A percentile compares a stretch with the other conserved stretches of the same genome.
These are phyloP conservation scores for Anastrepha obliqua DNA, from an alignment of 1,140 invertebrate genomes.

Conservation along the genomic window DNA sequence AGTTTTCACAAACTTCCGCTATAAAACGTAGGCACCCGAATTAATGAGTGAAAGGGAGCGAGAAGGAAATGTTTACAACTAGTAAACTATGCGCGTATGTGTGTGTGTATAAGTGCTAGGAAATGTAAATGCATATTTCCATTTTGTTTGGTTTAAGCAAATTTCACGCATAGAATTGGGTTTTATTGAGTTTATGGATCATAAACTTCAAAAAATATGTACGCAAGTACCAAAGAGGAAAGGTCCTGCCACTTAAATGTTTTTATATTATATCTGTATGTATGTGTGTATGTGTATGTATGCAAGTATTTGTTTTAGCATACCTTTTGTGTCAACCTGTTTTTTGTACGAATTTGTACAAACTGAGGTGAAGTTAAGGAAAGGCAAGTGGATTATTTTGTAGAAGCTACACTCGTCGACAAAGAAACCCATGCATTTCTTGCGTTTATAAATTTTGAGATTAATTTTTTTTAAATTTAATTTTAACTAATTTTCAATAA, in stretches of 20 bases:
- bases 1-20: neutral
- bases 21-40: neutral
- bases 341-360: neutral
- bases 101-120: neutral
- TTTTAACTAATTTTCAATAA: too few relatives aligned
- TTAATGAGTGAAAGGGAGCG: too few relatives aligned
- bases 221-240: neutral
- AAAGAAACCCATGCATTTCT: too few relatives aligned
- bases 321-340: too few relatives aligned
- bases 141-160: constrained; percentile 29
- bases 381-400: neutral
- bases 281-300: neutral
- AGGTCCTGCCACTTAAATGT: neutral
- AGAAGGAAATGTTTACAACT: too few relatives aligned
- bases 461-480: too few relatives aligned
- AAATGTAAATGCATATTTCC: constrained; percentile 1
- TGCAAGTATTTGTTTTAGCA: neutral
- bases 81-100: neutral
- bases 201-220: constrained; percentile 28
- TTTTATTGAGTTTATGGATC: constrained; percentile 45
- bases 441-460: too few relatives aligned
- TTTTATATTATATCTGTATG: too few relatives aligned
- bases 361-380: neutral
- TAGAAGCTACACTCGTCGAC: too few relatives aligned
- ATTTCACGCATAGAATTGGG: constrained; percentile 48